phyloP scores from a whole-genome alignment of 2,888 invertebrate species.

The Stratiomys singularior region DNA sequence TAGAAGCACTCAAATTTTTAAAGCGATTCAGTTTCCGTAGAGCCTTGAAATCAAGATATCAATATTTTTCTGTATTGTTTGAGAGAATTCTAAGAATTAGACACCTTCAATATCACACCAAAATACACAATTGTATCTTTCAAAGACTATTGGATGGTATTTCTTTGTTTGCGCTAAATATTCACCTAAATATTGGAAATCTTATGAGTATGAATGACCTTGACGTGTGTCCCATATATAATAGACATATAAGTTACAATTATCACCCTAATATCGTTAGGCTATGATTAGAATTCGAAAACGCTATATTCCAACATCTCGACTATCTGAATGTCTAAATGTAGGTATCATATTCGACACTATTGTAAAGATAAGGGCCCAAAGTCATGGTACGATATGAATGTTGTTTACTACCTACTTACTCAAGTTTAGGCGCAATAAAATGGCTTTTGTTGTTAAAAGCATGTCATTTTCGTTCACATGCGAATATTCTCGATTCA shows the following conservation, averaged over 20 bases:
- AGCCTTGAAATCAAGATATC: too few relatives aligned
- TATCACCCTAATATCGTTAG: background rate
- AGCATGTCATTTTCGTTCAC: background rate
- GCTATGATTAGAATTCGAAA: background rate
- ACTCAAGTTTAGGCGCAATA: background rate
- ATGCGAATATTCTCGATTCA: too few relatives aligned
- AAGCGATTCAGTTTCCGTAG: too few relatives aligned
- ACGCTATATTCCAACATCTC: background rate
- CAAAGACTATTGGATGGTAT: too few relatives aligned
- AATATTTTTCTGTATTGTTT: too few relatives aligned
- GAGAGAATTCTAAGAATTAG: too few relatives aligned
- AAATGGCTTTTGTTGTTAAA: background rate
- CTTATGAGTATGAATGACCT: too few relatives aligned
- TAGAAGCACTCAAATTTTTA: too few relatives aligned
- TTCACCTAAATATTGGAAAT: too few relatives aligned
- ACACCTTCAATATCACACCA: too few relatives aligned
- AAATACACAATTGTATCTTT: too few relatives aligned
- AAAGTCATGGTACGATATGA: constrained; percentile 12
- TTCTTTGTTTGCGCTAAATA: too few relatives aligned
- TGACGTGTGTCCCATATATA: background rate
- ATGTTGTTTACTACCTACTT: constrained; percentile 4
- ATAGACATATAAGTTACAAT: background rate
- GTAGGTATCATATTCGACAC: background rate
- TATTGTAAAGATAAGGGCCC: constrained; percentile 6
- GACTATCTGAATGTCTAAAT: background rate